phyloP scores from a whole-genome alignment of 2,888 invertebrate genomes.

The Drosophila prostipennis region DNA sequence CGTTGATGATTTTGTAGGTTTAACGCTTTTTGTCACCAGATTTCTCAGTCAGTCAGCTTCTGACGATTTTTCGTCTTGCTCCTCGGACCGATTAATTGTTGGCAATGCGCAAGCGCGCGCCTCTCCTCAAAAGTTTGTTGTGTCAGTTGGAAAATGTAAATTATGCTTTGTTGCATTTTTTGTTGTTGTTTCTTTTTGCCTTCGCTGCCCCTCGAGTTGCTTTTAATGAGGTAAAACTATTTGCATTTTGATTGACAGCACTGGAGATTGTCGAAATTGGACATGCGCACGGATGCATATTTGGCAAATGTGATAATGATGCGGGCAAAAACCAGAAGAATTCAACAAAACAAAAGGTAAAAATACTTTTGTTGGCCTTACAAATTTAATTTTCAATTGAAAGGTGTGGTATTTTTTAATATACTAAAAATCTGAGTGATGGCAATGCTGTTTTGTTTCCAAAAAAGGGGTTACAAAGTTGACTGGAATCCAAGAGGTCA shows the following conservation, averaged over 20 bases:
- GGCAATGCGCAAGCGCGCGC: conserved; percentile 49
- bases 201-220: conserved; percentile 24
- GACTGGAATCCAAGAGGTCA: conserved; percentile 8
- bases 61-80: neutral
- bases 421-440: conserved; percentile 39
- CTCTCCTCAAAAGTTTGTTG: conserved; percentile 36
- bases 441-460: conserved; percentile 21
- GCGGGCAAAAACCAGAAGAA: conserved; percentile 16
- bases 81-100: conserved; percentile 56
- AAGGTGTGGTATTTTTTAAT: conserved; percentile 40
- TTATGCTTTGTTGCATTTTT: conserved; percentile 52
- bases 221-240: conserved; percentile 74
- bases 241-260: conserved; percentile 79
- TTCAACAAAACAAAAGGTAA: conserved; percentile 16
- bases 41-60: conserved; percentile 32
- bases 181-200: conserved; percentile 12
- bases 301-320: conserved; percentile 69
- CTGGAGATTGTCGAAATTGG: conserved; percentile 66
- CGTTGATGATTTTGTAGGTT: conserved; percentile 24
- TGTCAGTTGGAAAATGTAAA: conserved; percentile 68
- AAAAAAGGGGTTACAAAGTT: conserved; percentile 27
- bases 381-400: conserved; percentile 17
- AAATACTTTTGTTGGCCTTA: conserved; percentile 6
- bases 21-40: conserved; percentile 52
- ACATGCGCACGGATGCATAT: conserved; percentile 60